A percentile compares a stretch with the other conserved stretches of the same genome.
phyloP scores from a whole-genome alignment of 2,888 invertebrate species.

The Hofmannophila pseudospretella region DNA sequence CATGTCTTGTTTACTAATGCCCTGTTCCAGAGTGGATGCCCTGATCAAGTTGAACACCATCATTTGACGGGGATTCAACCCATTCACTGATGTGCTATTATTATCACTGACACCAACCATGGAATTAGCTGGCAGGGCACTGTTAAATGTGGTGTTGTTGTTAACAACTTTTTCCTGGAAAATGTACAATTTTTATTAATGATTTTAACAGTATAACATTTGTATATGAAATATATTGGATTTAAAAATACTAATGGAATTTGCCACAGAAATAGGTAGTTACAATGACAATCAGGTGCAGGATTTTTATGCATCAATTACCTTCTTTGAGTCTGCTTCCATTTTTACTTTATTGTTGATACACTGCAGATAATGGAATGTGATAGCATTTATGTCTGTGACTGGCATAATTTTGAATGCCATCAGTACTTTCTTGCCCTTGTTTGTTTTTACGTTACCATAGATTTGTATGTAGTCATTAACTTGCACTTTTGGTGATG shows the following conservation, averaged over 20 bases:
- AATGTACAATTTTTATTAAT: background rate
- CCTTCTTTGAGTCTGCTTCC: constrained; percentile 71
- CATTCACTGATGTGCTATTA: constrained; percentile 58
- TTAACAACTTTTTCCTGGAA: constrained; percentile 50
- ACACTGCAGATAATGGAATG: constrained; percentile 71
- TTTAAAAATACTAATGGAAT: too few species aligned
- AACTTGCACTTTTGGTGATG: constrained; percentile 65
- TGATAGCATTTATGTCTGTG: constrained; percentile 67
- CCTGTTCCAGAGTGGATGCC: constrained; percentile 63
- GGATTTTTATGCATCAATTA: too few species aligned
- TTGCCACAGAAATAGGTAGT: too few species aligned
- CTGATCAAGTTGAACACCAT: constrained; percentile 68
- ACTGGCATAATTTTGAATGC: constrained; percentile 68
- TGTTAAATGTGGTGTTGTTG: constrained; percentile 39
- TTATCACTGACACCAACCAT: constrained; percentile 57
- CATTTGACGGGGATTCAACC: constrained; percentile 66
- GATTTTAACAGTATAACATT: background rate
- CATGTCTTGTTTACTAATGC: constrained; percentile 72
- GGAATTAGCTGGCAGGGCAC: constrained; percentile 59
- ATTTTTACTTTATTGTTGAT: constrained; percentile 70
- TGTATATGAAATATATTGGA: too few species aligned
- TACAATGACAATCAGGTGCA: too few species aligned
- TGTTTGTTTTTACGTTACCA: constrained; percentile 71
- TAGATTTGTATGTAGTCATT: constrained; percentile 70
- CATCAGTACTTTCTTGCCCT: constrained; percentile 69